Evolutionary conservation across 2,888 invertebrate species (phyloP).

Genomic region (Ophion ventricosus): DNA sequence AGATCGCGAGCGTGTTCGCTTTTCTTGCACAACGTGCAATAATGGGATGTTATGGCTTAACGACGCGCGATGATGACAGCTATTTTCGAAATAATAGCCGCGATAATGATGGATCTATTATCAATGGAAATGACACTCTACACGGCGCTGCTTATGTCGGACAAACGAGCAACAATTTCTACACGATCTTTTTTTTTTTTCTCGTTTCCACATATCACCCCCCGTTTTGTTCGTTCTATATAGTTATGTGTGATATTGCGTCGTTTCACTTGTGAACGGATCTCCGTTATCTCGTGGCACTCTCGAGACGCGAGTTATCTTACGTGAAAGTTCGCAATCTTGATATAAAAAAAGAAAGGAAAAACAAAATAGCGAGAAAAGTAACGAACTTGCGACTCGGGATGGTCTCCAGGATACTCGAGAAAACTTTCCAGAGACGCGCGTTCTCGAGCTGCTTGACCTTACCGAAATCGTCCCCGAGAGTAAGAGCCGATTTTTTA

Average conservation of each 20-base stretch:
- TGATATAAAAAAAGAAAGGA: constrained; percentile 11
- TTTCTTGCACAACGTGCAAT: constrained; percentile 19
- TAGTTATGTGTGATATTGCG: constrained; percentile 25
- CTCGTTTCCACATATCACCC: not conserved
- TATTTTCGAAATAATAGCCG: constrained; percentile 30
- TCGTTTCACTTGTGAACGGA: constrained; percentile 1
- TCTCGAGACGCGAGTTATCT: not conserved
- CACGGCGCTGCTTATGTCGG: constrained; percentile 9
- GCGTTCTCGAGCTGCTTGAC: constrained; percentile 44
- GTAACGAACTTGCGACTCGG: not conserved
- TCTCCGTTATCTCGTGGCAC: not conserved
- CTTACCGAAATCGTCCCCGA: constrained; percentile 48
- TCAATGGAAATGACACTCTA: constrained; percentile 13
- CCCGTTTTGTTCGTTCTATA: not conserved
- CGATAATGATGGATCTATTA: constrained; percentile 41
- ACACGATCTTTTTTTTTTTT: not conserved
- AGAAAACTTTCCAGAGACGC: constrained; percentile 43
- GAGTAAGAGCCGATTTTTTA: constrained; percentile 51
- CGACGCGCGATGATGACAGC: constrained; percentile 30
- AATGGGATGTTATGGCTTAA: constrained; percentile 34
- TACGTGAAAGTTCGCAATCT: not conserved
- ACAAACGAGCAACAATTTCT: not conserved
- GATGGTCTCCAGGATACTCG: constrained; percentile 48
- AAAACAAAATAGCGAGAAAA: not conserved
- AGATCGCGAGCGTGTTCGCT: too few relatives aligned